Conservation (phyloP, 1,140 invertebrate species). For the Cardiocondyla obscurior region DNA sequence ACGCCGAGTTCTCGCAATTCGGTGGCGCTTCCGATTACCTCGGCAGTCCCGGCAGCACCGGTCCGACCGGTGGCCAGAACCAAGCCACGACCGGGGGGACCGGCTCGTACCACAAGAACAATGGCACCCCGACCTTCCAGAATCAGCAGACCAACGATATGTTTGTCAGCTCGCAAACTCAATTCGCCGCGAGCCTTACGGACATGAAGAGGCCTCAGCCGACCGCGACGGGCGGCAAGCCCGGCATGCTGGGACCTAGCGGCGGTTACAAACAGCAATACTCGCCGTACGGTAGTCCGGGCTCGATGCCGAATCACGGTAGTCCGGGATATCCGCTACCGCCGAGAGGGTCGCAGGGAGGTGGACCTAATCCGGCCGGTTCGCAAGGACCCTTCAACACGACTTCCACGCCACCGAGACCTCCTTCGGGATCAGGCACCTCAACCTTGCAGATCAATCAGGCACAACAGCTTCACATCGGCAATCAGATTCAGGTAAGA, state of each 20-base stretch:
- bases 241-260: slow-evolving; percentile 78
- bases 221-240: slow-evolving; percentile 73
- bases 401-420: slow-evolving; percentile 86
- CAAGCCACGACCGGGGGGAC: slow-evolving; percentile 61
- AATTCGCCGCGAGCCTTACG: slow-evolving; percentile 72
- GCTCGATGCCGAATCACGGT: slow-evolving; percentile 85
- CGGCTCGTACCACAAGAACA: slow-evolving; percentile 82
- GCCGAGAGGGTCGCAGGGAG: slow-evolving; percentile 80
- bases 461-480: slow-evolving; percentile 93
- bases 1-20: slow-evolving; percentile 83
- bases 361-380: slow-evolving; percentile 77
- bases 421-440: slow-evolving; percentile 85
- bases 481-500: slow-evolving; percentile 91
- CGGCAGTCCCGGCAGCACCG: slow-evolving; percentile 83
- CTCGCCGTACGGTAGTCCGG: slow-evolving; percentile 87
- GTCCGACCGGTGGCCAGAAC: slow-evolving; percentile 70
- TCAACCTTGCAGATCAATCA: slow-evolving; percentile 92
- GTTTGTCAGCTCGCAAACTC: slow-evolving; percentile 76
- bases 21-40: slow-evolving; percentile 81
- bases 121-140: slow-evolving; percentile 80
- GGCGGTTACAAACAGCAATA: slow-evolving; percentile 86
- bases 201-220: slow-evolving; percentile 84
- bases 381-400: slow-evolving; percentile 85
- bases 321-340: slow-evolving; percentile 87
- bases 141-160: slow-evolving; percentile 80